Base-by-base conservation (phyloP, 2,797 vertebrate genomes). In the Poecile montanus region DNA sequence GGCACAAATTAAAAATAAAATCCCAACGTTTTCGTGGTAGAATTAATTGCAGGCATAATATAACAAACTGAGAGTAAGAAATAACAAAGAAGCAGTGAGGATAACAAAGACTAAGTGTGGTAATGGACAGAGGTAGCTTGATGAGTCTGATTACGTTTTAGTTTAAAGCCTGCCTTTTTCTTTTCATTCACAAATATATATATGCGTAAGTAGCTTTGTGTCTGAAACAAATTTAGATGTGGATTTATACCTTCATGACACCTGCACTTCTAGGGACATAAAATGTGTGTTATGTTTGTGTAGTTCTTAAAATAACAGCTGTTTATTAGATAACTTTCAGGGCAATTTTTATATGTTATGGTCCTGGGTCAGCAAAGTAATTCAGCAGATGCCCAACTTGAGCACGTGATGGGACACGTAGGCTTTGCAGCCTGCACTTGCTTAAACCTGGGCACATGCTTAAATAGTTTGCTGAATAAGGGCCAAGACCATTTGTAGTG, bases 401-500 rank as follows among this genome's bases (percentile, higher is more conserved):
- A 51, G 71, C 94, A 89, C 63, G 2, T 85, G 85, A 58, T 84
- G 67, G 53, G 74, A 73, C 87, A 84, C 14, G 1, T 22, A 66
- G 62, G 18, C 76, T 78, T 57, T 58, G 51, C 79, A 93, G 76
- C 80, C 79, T 38, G 48, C 2, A 2, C 85, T 92, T 78, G 70
- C 82, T 84, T 78, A 92, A 94, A 92, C 40, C 65, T 90, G 81
- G 67, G 83, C 77, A 80, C 77, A 74, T n/a, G 47, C 89, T 93
- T 91, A 88, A 94, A 78, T 81, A 88, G 62, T 90, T 70, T 80
- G 77, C 88, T 94, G 80, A 94, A 65, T 8, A 70, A 63, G 30
- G 85, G 67, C 94, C 91, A 90, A 85, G 88, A 86, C 79, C 94
- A 95, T 85, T 92, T 91, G 77, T 65, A 85, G 79, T 72, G 83